These are phyloP conservation scores for Pedicia rivosa DNA, from an alignment of 2,888 invertebrate genomes.

Conservation along the genomic window DNA sequence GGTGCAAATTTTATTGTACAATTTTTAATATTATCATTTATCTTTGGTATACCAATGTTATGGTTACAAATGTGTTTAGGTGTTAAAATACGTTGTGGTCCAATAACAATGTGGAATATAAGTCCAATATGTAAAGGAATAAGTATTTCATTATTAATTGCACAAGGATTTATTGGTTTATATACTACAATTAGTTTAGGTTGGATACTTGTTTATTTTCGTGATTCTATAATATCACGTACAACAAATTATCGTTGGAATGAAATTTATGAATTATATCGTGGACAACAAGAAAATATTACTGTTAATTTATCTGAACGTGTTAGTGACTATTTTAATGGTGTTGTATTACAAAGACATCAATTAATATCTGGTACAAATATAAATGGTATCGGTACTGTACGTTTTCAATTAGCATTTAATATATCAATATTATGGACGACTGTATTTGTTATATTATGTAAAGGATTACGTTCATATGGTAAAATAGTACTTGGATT, in stretches of 20 bases:
- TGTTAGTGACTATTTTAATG: slow-evolving; percentile 71
- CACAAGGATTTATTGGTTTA: slow-evolving; percentile 66
- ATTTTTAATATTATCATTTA: slow-evolving; percentile 65
- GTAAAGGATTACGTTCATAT: slow-evolving; percentile 58
- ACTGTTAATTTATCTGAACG: slow-evolving; percentile 50
- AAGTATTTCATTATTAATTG: slow-evolving; percentile 62
- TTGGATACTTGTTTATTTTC: slow-evolving; percentile 79
- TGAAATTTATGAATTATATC: slow-evolving; percentile 50
- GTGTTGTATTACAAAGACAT: slow-evolving; percentile 50
- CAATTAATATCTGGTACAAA: slow-evolving; percentile 26
- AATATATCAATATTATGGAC: slow-evolving; percentile 83
- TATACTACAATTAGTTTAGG: slow-evolving; percentile 81
- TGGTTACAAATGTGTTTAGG: slow-evolving; percentile 75
- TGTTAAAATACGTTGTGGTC: slow-evolving; percentile 67
- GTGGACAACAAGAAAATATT: slow-evolving; percentile 41
- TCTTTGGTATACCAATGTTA: slow-evolving; percentile 70
- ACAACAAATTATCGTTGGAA: slow-evolving; percentile 69
- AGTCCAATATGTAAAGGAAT: slow-evolving; percentile 85
- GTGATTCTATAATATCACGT: slow-evolving; percentile 71
- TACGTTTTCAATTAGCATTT: slow-evolving; percentile 66
- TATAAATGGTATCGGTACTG: slow-evolving; percentile 15
- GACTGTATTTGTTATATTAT: slow-evolving; percentile 71
- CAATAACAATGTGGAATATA: slow-evolving; percentile 85
- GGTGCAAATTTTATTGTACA: slow-evolving; percentile 81
- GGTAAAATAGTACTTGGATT: slow-evolving; percentile 48